Base-by-base conservation (phyloP, 2,797 vertebrate species). In the Megalops cyprinoides region DNA sequence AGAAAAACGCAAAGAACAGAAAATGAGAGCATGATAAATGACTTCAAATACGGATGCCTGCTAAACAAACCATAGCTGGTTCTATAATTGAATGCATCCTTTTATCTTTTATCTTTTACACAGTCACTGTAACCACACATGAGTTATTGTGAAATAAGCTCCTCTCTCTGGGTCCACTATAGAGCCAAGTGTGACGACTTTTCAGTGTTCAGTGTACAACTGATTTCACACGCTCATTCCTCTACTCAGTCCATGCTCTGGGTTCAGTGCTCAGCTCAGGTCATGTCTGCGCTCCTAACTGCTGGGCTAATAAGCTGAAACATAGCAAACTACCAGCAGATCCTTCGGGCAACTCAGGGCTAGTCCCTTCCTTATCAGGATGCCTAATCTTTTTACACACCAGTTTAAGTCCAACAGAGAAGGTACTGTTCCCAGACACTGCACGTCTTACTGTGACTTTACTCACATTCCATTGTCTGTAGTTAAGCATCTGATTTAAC, bases 321-420 rank as follows among this genome's bases (percentile, higher is more conserved):
- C 74, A 42, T 71, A 75, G 85, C 74, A 86, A 69, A 85, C 83
- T 85, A 88, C 76, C 86, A 79, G 56, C 15, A 67, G 42, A 53
- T 77, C 83, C 18, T 42, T 85, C 79, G 84, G 80, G 48, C 75
- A 74, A 78, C 79, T 77, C 10, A 77, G 79, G 79, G 82, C 79
- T 77, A 86, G 71, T 74, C 79, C 77, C 67, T 71, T 46, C 5
- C 37, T 67, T 79, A 80, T 77, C 77, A 78, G 79, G 48, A 82
- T 83, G 49, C 78, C 73, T 92, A 93, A 94, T 93, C 90, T 91
- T 85, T 91, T 93, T 91, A 93, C 87, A 91, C 89, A 90, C 85
- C 73, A 84, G 86, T 92, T 92, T 89, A 87, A 74, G 60, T 39
- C 79, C 71, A 90, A 93, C 91, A 93, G 85, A 92, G 85, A 90